phyloP scores from a whole-genome alignment of 2,113 vertebrate species.

The Bubalus kerabau region DNA sequence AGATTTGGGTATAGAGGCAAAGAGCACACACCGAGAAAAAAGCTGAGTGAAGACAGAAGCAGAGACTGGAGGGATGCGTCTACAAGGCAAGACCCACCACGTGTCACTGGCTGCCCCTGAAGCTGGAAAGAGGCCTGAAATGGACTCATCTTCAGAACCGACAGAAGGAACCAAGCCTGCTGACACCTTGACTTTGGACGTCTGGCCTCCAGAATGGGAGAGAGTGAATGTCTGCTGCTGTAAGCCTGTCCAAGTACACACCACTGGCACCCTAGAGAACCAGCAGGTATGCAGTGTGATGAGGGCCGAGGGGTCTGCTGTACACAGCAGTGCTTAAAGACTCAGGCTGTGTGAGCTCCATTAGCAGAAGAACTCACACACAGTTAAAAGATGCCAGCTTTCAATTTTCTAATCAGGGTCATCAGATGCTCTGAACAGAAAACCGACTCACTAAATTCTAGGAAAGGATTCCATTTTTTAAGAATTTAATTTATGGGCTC shows the following conservation, averaged over 20 bases:
- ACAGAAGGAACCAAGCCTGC: not conserved
- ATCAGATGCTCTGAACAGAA: no score
- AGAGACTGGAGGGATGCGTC: rapidly evolving
- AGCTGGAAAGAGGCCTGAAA: not conserved
- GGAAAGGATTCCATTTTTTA: not conserved
- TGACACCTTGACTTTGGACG: rapidly evolving
- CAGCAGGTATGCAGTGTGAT: rapidly evolving
- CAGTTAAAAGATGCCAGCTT: rapidly evolving
- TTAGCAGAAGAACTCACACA: rapidly evolving
- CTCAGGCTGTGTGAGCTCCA: rapidly evolving
- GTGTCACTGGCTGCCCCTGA: rapidly evolving
- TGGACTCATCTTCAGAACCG: rapidly evolving
- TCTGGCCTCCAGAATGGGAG: not conserved
- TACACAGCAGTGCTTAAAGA: rapidly evolving
- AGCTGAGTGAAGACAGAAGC: not conserved
- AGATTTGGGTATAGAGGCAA: not conserved
- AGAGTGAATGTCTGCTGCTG: rapidly evolving
- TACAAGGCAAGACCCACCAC: not conserved
- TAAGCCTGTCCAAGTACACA: rapidly evolving
- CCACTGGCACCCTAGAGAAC: not conserved
- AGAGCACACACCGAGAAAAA: not conserved
- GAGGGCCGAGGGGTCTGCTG: not conserved
- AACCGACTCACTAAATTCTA: not conserved
- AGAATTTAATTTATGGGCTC: not conserved
- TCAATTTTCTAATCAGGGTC: rapidly evolving